A percentile compares a stretch with the other conserved stretches of the same genome.
Evolutionary conservation across 1,140 invertebrate species (phyloP).

Genomic region (Drosophila athabasca): DNA sequence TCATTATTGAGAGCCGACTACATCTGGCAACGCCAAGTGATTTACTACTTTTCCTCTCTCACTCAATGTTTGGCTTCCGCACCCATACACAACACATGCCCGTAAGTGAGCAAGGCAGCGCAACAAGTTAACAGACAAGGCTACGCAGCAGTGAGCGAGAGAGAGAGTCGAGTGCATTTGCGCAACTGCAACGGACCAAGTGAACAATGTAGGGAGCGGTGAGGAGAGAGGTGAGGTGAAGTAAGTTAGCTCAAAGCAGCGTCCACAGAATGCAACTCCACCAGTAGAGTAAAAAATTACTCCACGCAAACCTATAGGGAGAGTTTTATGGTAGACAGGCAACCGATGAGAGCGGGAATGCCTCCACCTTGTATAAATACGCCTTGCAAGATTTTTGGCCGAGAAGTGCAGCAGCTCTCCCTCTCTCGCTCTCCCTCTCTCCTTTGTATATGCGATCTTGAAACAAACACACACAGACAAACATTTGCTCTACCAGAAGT

Average conservation of each 20-base stretch:
- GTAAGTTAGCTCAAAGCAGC: background rate
- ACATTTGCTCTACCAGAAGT: conserved; percentile 1
- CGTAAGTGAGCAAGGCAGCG: background rate
- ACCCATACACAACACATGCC: background rate
- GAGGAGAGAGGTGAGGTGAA: background rate
- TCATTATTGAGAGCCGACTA: background rate
- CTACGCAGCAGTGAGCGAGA: background rate
- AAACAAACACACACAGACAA: conserved; percentile 21
- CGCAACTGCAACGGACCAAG: conserved; percentile 51
- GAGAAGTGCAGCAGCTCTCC: conserved; percentile 23
- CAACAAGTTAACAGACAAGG: conserved; percentile 43
- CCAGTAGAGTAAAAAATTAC: too few species aligned
- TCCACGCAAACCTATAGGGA: too few species aligned
- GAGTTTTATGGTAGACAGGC: background rate
- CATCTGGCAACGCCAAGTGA: conserved; percentile 18
- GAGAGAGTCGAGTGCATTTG: conserved; percentile 32
- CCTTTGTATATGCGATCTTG: conserved; percentile 57
- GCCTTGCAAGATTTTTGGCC: too few species aligned
- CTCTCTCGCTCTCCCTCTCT: conserved; percentile 2
- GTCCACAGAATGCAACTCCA: too few species aligned
- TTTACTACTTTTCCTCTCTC: background rate
- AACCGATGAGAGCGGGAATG: too few species aligned
- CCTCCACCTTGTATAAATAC: too few species aligned
- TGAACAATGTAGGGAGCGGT: conserved; percentile 3
- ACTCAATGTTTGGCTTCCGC: background rate